These are phyloP conservation scores for Smittia aterrima DNA, from an alignment of 2,888 invertebrate genomes.

Conservation along the genomic window DNA sequence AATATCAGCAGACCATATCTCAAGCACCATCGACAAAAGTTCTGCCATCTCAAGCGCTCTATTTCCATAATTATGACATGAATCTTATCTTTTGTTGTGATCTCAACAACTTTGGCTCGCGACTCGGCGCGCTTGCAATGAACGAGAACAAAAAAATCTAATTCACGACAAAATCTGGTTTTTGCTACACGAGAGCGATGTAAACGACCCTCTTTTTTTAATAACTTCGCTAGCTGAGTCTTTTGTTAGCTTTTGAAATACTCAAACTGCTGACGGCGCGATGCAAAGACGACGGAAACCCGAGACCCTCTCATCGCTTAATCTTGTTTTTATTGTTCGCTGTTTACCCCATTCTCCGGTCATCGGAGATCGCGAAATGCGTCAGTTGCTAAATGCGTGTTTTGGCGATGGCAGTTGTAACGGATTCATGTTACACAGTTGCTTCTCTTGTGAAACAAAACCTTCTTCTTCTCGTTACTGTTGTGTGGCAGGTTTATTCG, in stretches of 20 bases:
- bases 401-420: not conserved
- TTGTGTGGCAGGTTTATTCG: not conserved
- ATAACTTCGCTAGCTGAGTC: not conserved
- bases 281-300: constrained; percentile 9
- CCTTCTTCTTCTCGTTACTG: not conserved
- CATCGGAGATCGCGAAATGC: constrained; percentile 30
- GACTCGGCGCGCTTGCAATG: not conserved
- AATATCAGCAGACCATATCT: not conserved
- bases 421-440: constrained; percentile 29
- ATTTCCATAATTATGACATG: not conserved
- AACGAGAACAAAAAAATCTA: not conserved
- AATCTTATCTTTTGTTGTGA: constrained; percentile 1
- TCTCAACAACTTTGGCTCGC: constrained; percentile 27
- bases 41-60: not conserved
- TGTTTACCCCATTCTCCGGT: not conserved
- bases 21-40: not conserved
- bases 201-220: constrained; percentile 33
- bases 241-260: not conserved
- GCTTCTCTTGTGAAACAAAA: too few relatives aligned
- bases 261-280: not conserved
- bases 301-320: constrained; percentile 28
- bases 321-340: constrained; percentile 33
- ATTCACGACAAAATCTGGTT: constrained; percentile 29
- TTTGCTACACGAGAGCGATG: constrained; percentile 1
- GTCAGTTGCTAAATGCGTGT: constrained; percentile 36